Base-by-base conservation (phyloP, 2,113 vertebrate species). In the Caranx melampygus region DNA sequence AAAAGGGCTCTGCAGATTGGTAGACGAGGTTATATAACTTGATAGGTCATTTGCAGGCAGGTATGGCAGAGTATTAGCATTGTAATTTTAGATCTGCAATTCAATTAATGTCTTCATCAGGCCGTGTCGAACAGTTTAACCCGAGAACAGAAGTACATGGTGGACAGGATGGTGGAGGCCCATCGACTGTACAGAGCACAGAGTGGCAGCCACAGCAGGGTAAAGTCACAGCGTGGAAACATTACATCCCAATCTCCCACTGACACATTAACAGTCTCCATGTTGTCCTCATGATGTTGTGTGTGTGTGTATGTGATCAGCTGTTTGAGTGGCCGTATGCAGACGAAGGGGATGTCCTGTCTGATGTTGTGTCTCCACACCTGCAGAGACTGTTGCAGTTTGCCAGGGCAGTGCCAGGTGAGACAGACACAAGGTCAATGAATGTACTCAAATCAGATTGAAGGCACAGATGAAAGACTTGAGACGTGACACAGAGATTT, bases 161-260 rank as follows among this genome's bases (percentile, higher is more conserved):
- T 98, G 86, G 96, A 96, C 81, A 94, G 94, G 85, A 96, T 97
- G 89, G 95, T 97, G 84, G 94, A 96, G 83, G 95, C 96, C 69
- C 96, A 98, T 86, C 94, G 95, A 57, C 95, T 94, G 76, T 97
- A 95, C 83, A 93, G 90, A 70, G 91, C 94, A 81, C 95, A 94
- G 16, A 95, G 96, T 85, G 89, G 94, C 88, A 90, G 91, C 84
- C 92, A 91, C 60, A 93, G 84, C 81, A 95, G 94, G 96, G 97
- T 97, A 94, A 20, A 20, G 87, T 78, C 37, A 7, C 52, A 35
- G 3, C 42, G 16, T 26, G 13, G 42, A 37, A 14, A 37, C 42
- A 10, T 2, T 1, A 47, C 16, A 26, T 26, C 26, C 1, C 11
- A 3, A 9, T 12, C 13, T 51, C 10, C 42, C 42, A 4, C 14